A percentile compares a stretch with the other conserved stretches of the same genome.
phyloP scores from a whole-genome alignment of 2,113 vertebrate species.

The Eptesicus fuscus region DNA sequence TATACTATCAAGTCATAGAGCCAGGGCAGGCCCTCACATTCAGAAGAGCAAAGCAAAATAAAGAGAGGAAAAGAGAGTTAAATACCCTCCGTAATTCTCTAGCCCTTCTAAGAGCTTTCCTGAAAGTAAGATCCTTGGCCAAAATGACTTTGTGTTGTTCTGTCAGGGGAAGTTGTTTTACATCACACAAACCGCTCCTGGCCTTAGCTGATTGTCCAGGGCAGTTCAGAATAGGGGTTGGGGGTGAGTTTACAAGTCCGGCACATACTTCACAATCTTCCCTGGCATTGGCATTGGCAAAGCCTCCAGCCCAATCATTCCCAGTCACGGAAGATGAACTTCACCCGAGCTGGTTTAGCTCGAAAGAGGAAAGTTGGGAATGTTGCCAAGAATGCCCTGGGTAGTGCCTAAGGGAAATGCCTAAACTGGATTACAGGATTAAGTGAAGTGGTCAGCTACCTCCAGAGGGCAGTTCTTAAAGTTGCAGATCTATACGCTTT shows the following conservation, averaged over 20 bases:
- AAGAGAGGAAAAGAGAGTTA: neutral
- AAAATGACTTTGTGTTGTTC: neutral
- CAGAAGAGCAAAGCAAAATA: neutral
- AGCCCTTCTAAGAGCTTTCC: neutral
- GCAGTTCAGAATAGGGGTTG: neutral
- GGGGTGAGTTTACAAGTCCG: neutral
- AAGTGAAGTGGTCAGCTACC: neutral
- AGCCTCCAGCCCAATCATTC: neutral
- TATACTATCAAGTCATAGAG: neutral
- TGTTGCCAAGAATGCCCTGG: neutral
- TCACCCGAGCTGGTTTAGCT: neutral
- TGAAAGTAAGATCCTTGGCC: neutral
- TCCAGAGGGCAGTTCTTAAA: neutral
- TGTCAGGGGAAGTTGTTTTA: neutral
- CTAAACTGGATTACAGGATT: neutral
- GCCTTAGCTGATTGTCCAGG: neutral
- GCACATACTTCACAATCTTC: neutral
- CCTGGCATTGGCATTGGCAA: neutral
- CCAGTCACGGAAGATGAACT: neutral
- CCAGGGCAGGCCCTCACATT: neutral
- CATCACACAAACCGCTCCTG: neutral
- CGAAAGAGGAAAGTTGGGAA: neutral
- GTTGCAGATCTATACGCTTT: neutral
- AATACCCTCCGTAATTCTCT: neutral
- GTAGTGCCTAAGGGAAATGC: neutral